Conservation (phyloP, 2,113 vertebrate species). For the Odontophorus gujanensis region DNA sequence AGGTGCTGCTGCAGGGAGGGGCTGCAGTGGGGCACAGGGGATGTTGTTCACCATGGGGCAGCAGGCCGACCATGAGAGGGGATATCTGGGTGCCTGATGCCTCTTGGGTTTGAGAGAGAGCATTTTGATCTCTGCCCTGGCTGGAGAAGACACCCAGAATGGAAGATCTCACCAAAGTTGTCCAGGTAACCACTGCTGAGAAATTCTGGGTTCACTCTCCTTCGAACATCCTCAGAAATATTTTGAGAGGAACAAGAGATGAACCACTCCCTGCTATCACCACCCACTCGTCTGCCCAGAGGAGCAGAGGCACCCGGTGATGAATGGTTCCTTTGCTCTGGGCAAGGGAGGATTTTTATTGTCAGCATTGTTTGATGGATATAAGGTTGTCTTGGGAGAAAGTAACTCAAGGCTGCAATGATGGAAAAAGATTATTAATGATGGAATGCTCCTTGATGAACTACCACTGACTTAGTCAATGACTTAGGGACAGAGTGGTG, state of each 20-base stretch:
- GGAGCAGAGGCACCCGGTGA: neutral
- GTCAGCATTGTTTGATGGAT: neutral
- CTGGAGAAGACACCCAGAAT: neutral
- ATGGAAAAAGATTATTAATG: constrained; percentile 33
- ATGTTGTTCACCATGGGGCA: neutral
- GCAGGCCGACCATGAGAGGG: neutral
- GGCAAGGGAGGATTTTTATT: neutral
- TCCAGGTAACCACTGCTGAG: neutral
- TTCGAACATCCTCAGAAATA: neutral
- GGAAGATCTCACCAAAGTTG: neutral
- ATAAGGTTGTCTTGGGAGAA: neutral
- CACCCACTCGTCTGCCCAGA: neutral
- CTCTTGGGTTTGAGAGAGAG: neutral
- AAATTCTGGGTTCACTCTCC: neutral
- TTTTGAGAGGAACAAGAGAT: neutral
- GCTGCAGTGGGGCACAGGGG: rapidly evolving
- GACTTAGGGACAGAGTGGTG: neutral
- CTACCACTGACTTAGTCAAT: neutral
- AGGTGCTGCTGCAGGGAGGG: neutral
- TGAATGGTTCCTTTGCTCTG: neutral
- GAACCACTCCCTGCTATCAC: neutral
- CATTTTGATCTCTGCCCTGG: neutral
- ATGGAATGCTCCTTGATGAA: neutral
- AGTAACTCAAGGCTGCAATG: neutral
- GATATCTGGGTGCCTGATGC: neutral